These are phyloP conservation scores for Achatina immaculata DNA, from an alignment of 1,140 invertebrate species.

Conservation along the genomic window DNA sequence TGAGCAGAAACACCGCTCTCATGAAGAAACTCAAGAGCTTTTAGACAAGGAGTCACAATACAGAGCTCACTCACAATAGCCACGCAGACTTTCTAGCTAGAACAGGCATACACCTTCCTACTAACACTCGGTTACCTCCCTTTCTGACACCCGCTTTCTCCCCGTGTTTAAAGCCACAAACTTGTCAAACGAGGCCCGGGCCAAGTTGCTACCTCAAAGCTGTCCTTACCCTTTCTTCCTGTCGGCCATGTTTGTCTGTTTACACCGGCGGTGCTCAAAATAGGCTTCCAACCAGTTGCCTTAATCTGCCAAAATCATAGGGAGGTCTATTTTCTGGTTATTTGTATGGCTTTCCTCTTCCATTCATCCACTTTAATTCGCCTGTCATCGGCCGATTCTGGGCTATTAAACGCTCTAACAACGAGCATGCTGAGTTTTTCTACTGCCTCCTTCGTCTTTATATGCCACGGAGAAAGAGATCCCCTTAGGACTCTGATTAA, in stretches of 20 bases:
- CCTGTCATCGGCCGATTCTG: conserved; percentile 10
- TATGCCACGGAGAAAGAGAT: background rate
- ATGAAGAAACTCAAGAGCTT: too few species aligned
- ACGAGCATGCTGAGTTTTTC: background rate
- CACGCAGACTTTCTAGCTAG: too few species aligned
- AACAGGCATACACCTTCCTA: too few species aligned
- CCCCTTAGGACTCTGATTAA: background rate
- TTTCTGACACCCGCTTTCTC: too few species aligned
- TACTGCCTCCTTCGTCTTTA: background rate
- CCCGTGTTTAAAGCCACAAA: too few species aligned
- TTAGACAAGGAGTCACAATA: too few species aligned
- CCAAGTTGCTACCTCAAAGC: too few species aligned
- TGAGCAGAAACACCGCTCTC: too few species aligned
- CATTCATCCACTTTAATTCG: background rate
- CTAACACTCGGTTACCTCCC: too few species aligned
- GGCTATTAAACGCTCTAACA: background rate
- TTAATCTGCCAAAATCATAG: background rate
- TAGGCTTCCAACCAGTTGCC: background rate
- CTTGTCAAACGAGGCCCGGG: too few species aligned
- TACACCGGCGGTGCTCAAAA: background rate
- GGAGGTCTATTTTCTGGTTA: conserved; percentile 14
- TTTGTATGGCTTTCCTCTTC: background rate
- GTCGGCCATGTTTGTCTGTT: background rate
- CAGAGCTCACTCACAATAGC: too few species aligned
- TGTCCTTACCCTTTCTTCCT: too few species aligned